Conservation (phyloP, 2,797 vertebrate species). For the Chromis chromis region DNA sequence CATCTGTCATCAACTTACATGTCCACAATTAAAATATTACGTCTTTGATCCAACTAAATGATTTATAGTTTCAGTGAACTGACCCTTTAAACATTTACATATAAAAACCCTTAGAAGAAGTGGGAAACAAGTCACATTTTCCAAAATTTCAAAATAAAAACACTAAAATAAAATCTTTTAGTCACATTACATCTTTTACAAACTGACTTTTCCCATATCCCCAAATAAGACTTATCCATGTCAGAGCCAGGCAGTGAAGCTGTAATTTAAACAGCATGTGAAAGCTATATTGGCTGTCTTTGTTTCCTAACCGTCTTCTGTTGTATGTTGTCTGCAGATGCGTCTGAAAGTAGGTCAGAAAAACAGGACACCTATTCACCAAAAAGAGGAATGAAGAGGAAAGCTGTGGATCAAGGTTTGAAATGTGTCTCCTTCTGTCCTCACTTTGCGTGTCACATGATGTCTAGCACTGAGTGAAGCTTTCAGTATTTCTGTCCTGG, state of each 20-base stretch:
- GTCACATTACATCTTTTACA: too few relatives aligned
- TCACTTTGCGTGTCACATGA: constrained; percentile 60
- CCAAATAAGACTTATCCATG: background rate
- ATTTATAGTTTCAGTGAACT: background rate
- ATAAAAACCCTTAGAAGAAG: background rate
- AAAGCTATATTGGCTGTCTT: background rate
- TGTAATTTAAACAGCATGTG: background rate
- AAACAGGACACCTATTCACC: constrained; percentile 16
- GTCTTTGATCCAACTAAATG: too few relatives aligned
- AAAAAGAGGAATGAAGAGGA: constrained; percentile 80
- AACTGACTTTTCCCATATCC: too few relatives aligned
- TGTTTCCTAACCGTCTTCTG: background rate
- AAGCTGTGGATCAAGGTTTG: constrained; percentile 82
- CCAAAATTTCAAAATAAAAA: background rate
- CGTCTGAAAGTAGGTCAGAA: constrained; percentile 28
- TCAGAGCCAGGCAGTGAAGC: background rate
- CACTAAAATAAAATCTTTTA: too few relatives aligned
- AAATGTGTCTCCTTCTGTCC: constrained; percentile 41
- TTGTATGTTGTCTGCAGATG: constrained; percentile 51
- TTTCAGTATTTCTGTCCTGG: constrained; percentile 40
- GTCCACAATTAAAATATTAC: background rate
- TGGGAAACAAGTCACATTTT: background rate
- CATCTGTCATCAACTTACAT: background rate
- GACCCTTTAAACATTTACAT: background rate
- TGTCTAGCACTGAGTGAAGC: constrained; percentile 25